phyloP scores from a whole-genome alignment of 2,113 vertebrate species.

The Pangasianodon hypophthalmus region DNA sequence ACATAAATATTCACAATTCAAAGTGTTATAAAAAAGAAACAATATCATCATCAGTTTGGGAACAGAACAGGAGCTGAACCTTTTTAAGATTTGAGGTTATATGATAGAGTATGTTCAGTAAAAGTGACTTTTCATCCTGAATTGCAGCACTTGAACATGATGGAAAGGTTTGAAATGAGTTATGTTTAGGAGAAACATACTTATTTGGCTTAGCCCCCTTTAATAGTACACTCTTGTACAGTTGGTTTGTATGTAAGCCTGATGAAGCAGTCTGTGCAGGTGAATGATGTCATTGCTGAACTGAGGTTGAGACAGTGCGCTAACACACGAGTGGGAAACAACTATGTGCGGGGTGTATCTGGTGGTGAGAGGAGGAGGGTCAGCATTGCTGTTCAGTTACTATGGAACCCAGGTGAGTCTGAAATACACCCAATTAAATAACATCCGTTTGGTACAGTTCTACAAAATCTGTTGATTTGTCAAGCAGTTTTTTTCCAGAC shows the following conservation, averaged over 20 bases:
- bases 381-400: slow-evolving; percentile 92
- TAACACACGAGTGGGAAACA: slow-evolving; percentile 87
- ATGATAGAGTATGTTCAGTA: not conserved
- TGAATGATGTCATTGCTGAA: slow-evolving; percentile 93
- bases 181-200: not conserved
- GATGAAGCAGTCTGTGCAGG: slow-evolving; percentile 69
- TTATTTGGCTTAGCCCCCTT: not conserved
- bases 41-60: not conserved
- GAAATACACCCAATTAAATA: not conserved
- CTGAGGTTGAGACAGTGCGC: slow-evolving; percentile 90
- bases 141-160: not conserved
- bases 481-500: not conserved
- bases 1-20: not conserved
- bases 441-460: not conserved
- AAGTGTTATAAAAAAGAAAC: not conserved
- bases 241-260: not conserved
- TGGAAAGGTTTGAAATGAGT: not conserved
- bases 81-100: not conserved
- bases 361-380: slow-evolving; percentile 91
- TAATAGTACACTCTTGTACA: not conserved
- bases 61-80: not conserved
- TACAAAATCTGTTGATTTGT: not conserved
- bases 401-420: slow-evolving; percentile 93
- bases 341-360: slow-evolving; percentile 83
- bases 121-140: not conserved